Evolutionary conservation across 1,140 invertebrate species (phyloP), one percentile per base, ranked within the genome.

Genomic region (Drosophila rufa): DNA sequence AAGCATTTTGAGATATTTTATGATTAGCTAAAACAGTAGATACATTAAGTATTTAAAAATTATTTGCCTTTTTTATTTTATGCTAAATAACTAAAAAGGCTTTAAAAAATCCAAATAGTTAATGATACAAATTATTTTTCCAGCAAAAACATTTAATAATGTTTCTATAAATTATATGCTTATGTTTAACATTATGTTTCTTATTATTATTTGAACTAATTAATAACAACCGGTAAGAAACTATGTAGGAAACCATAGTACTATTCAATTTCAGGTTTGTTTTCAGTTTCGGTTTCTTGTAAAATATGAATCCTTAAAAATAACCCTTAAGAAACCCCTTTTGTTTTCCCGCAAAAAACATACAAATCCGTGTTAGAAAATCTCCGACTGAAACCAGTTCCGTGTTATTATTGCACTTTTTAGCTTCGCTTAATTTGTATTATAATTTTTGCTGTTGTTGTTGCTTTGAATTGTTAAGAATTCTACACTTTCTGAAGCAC

Each of bases 281-380:
- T 36, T 36, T 36, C 22, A 25, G 22, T 2, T 22, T 22, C 1
- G 22, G 22, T 25, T 25, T 25, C 22, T 25, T 25, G 22, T 36
- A 9, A 36, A 3, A 11, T 12, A 33, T 33, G 11, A 11, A 36
- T 36, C 6, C 6, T 15, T 50, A n/a, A 27, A 50, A 6, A 4
- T 2, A 30, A 27, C 8, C 8, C 4, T 30, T 15, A 25, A 17
- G 22, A 30, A 11, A 30, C 5, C 14, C 0, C 8, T 25, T 40
- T 25, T 9, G 19, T 38, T 55, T 22, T 15, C 14, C 9, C 2
- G 0, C 1, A 9, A 19, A 55, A 53, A 55, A 56, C 53, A 56
- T 56, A 56, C 53, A 56, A 56, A 56, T 56, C 36, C 53, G 33
- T 56, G 53, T 1, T 56, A 19, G 53, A 56, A 56, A 56, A 40